Conservation (phyloP, 1,140 invertebrate genomes). For the Metaphire vulgaris region DNA sequence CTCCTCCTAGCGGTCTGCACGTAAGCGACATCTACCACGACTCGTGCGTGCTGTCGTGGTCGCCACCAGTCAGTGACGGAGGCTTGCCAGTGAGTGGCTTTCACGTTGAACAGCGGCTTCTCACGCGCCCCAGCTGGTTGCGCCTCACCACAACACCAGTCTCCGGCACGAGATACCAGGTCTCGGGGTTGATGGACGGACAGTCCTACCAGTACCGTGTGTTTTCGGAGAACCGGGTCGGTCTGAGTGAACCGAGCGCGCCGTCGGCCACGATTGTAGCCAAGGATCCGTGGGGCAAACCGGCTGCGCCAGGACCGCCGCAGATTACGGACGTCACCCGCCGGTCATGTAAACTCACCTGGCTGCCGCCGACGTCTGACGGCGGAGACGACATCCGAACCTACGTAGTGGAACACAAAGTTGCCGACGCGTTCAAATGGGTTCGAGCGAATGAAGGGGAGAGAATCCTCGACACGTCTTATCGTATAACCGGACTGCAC, state of each 20-base stretch:
- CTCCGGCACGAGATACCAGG: slow-evolving; percentile 59
- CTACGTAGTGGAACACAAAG: slow-evolving; percentile 88
- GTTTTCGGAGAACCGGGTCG: slow-evolving; percentile 91
- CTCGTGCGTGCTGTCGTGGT: slow-evolving; percentile 86
- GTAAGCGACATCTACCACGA: slow-evolving; percentile 91
- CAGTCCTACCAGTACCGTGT: slow-evolving; percentile 96
- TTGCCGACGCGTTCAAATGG: slow-evolving; percentile 86
- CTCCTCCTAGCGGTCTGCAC: slow-evolving; percentile 72
- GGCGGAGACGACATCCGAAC: slow-evolving; percentile 74
- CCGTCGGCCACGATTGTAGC: slow-evolving; percentile 77
- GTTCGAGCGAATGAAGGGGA: slow-evolving; percentile 59
- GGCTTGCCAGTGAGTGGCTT: slow-evolving; percentile 90
- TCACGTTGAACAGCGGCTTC: slow-evolving; percentile 73
- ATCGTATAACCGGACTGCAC: slow-evolving; percentile 76
- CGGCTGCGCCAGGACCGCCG: slow-evolving; percentile 6
- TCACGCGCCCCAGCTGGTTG: slow-evolving; percentile 60
- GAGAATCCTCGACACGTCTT: slow-evolving; percentile 47
- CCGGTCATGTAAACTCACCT: slow-evolving; percentile 25
- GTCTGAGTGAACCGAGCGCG: slow-evolving; percentile 87
- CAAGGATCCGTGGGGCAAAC: slow-evolving; percentile 82
- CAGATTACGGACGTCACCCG: slow-evolving; percentile 24
- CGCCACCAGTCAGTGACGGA: slow-evolving; percentile 71
- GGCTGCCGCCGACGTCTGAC: slow-evolving; percentile 75
- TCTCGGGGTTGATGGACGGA: slow-evolving; percentile 81
- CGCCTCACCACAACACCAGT: slow-evolving; percentile 64